Conservation (phyloP, 92 coral and sea anemone species). For the Zoanthus gigantus region DNA sequence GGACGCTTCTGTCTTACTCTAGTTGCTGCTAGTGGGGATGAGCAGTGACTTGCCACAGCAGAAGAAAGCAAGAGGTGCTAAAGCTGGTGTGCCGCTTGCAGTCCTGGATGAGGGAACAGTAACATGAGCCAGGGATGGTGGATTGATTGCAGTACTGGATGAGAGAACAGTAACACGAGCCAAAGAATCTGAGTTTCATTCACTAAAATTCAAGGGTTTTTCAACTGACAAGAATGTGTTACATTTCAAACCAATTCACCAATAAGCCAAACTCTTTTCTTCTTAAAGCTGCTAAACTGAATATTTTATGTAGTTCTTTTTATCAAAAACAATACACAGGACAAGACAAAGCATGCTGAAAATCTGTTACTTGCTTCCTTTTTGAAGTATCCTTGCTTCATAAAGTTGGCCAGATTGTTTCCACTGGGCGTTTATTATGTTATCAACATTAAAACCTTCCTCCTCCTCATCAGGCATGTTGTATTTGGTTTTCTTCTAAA, state of each 20-base stretch:
- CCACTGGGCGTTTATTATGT: not conserved
- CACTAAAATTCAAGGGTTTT: no score
- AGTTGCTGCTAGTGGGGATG: not conserved
- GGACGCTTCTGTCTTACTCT: not conserved
- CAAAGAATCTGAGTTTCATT: no score
- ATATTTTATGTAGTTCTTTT: not conserved
- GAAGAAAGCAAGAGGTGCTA: not conserved
- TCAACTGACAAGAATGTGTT: no score
- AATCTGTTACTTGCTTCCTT: not conserved
- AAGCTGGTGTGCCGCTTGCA: not conserved
- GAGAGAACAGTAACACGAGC: not conserved
- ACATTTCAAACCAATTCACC: no score
- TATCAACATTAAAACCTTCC: not conserved
- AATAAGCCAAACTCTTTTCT: no score
- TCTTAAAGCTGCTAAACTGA: not conserved
- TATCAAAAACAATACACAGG: not conserved
- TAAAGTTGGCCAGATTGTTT: not conserved
- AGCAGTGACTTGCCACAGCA: not conserved
- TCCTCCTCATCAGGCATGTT: constrained; percentile 1
- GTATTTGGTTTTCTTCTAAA: not conserved
- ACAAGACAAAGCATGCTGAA: not conserved
- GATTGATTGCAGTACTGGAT: not conserved
- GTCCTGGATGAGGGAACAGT: not conserved
- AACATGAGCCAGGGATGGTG: not conserved
- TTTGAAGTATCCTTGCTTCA: constrained; percentile 4